phyloP scores from a whole-genome alignment of 2,797 vertebrate genomes.

The Gymnocypris eckloni region DNA sequence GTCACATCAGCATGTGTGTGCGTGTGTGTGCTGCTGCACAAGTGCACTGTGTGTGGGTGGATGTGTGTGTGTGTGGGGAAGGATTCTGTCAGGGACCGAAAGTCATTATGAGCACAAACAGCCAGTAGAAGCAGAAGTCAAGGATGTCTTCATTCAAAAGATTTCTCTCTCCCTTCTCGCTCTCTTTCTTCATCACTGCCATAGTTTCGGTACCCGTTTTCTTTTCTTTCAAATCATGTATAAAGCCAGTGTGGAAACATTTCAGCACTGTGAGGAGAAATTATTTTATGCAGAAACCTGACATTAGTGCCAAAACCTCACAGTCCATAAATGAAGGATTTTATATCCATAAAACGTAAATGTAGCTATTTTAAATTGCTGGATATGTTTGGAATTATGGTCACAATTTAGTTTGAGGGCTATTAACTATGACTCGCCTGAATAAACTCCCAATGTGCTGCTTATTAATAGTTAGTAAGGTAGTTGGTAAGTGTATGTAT shows the following conservation, averaged over 20 bases:
- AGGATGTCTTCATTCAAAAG: slow-evolving; percentile 71
- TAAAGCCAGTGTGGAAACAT: slow-evolving; percentile 25
- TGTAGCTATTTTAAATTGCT: neutral
- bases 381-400: neutral
- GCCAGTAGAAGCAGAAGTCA: slow-evolving; percentile 71
- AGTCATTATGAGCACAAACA: slow-evolving; percentile 75
- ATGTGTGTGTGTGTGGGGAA: slow-evolving; percentile 62
- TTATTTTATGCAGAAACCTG: neutral
- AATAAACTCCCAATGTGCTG: neutral
- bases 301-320: neutral
- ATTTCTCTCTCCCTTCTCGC: slow-evolving; percentile 38
- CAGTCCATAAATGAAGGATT: neutral
- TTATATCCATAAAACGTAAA: neutral
- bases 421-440: neutral
- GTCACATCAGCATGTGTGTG: slow-evolving; percentile 48
- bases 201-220: neutral
- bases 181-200: neutral
- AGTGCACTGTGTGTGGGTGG: slow-evolving; percentile 45
- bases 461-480: neutral
- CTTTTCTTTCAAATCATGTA: neutral
- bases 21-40: neutral
- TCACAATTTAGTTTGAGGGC: no score
- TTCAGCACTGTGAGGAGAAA: neutral
- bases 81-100: slow-evolving; percentile 75
- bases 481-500: no score